These are phyloP conservation scores for Xanthia icteritia DNA, from an alignment of 2,888 invertebrate species.

Conservation along the genomic window DNA sequence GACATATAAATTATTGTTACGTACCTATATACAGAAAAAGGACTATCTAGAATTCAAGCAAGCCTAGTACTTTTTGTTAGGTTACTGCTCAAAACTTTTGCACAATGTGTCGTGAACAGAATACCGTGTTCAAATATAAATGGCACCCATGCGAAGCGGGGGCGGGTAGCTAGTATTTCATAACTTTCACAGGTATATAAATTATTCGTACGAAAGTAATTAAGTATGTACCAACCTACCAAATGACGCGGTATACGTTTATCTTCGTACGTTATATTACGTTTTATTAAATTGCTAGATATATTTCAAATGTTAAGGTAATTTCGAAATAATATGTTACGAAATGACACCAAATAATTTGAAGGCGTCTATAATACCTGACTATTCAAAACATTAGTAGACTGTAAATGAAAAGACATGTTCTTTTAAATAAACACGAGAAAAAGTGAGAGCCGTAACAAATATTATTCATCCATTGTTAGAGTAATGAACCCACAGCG, in stretches of 20 bases:
- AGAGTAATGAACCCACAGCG: constrained; percentile 34
- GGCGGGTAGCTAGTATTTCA: not conserved
- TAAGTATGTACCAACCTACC: not conserved
- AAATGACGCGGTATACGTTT: not conserved
- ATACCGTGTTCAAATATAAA: no score
- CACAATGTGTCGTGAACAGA: no score
- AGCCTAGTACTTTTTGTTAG: no score
- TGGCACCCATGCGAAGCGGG: no score
- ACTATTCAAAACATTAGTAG: not conserved
- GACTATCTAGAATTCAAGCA: no score
- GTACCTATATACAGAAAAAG: no score
- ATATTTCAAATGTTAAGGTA: no score
- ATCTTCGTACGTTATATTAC: no score
- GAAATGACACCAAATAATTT: not conserved
- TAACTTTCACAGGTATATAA: not conserved
- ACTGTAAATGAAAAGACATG: not conserved
- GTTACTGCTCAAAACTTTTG: no score
- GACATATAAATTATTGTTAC: no score
- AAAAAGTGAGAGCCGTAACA: not conserved
- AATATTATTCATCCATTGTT: constrained; percentile 1
- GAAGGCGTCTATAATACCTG: not conserved
- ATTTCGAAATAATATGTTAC: not conserved
- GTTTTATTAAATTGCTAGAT: not conserved
- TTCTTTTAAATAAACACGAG: not conserved
- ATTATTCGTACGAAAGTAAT: not conserved